A percentile compares a stretch with the other conserved stretches of the same genome.
phyloP scores from a whole-genome alignment of 2,888 invertebrate species.

The Cataglyphis rosenhaueri region DNA sequence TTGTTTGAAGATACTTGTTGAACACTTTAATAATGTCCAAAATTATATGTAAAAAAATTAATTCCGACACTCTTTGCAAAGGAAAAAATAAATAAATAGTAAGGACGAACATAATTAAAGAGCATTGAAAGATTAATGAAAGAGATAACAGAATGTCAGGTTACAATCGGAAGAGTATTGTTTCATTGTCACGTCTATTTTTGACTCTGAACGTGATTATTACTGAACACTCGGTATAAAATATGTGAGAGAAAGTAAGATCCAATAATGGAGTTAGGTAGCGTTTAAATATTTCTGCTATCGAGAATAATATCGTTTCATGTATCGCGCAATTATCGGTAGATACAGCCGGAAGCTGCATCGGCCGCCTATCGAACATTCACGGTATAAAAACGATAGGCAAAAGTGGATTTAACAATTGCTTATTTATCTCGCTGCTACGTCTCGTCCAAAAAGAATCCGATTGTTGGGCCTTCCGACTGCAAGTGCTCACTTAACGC shows the following conservation, averaged over 20 bases:
- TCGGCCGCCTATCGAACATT: background rate
- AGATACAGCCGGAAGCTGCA: background rate
- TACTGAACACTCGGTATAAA: background rate
- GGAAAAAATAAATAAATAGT: background rate
- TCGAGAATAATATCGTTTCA: background rate
- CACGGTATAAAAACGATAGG: background rate
- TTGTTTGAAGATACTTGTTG: background rate
- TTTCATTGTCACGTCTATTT: conserved; percentile 10
- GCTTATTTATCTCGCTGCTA: background rate
- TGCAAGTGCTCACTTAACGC: conserved; percentile 30
- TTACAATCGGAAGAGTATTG: conserved; percentile 17
- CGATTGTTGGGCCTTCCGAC: conserved; percentile 49
- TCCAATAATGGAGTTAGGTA: background rate
- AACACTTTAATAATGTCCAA: background rate
- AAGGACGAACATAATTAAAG: background rate
- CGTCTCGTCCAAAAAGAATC: conserved; percentile 37
- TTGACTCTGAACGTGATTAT: background rate
- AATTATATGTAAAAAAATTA: background rate
- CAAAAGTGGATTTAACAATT: conserved; percentile 14
- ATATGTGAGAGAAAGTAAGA: background rate
- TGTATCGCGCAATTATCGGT: background rate
- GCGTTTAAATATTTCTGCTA: background rate
- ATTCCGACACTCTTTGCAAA: background rate
- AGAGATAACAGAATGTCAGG: background rate
- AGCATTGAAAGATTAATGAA: background rate